Base-by-base conservation (phyloP, 2,113 vertebrate genomes). In the Lampris megalopsis region DNA sequence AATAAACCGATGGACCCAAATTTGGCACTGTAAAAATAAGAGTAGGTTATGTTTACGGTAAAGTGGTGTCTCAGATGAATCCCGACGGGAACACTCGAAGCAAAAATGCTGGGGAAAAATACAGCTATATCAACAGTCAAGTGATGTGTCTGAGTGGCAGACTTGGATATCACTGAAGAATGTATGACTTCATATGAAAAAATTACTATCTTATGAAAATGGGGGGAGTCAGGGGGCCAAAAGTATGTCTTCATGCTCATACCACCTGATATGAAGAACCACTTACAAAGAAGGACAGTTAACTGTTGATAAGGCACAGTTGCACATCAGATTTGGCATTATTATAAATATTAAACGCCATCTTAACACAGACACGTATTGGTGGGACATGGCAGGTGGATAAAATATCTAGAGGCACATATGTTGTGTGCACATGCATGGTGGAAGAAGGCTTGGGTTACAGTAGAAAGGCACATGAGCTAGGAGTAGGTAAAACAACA, bases 1-100 rank as follows among this genome's bases (percentile, higher is more conserved):
- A 86, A 90, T 92, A 83, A 89, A 82, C 71, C 43, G 10, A 52
- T 13, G 62, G 67, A 52, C 47, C 42, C 41, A n/a, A 43, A 78
- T 82, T 68, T 35, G 42, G 71, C 64, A 80, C 50, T 88, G 75
- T 75, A 50, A 83, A 72, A 63, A 81, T 80, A 69, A 63, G 8
- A 36, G 7, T 2, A 35, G 52, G 24, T 24, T 24, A 24, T 54
- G 52, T 38, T 35, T 71, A 10, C 9, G 62, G 65, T 78, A 2
- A 75, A 4, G 67, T 52, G 47, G 52, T 6, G 53, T 57, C 58
- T 13, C 8, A 64, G 24, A 3, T 59, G 37, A 38, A 59, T n/a
- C 36, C 57, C 10, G 8, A 9, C 40, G 9, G 37, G 40, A 4
- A 53, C 50, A 53, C 10, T 13, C 1, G 7, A 11, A 42, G 58